These are phyloP conservation scores for Campylorhamphus procurvoides DNA, from an alignment of 2,113 vertebrate species.

Conservation along the genomic window DNA sequence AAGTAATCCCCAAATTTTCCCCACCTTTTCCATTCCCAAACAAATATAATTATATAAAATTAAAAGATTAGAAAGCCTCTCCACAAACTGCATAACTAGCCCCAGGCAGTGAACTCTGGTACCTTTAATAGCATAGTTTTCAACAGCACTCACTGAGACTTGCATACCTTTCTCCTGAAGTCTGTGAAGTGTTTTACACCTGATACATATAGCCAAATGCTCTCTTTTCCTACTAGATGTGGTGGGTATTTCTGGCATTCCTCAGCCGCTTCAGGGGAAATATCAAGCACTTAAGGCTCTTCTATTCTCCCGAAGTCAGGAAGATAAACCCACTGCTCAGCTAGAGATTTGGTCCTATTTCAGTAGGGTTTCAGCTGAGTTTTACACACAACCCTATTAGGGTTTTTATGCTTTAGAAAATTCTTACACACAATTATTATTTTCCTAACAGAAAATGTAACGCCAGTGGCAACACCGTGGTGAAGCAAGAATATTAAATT, in stretches of 20 bases:
- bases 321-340: background rate
- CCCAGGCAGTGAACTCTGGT: conserved; percentile 60
- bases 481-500: background rate
- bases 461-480: fast-evolving
- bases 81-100: conserved; percentile 67
- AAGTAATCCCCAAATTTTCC: conserved; percentile 52
- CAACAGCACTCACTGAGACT: background rate
- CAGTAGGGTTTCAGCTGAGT: background rate
- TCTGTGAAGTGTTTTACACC: conserved; percentile 51
- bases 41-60: conserved; percentile 73
- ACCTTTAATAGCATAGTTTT: conserved; percentile 44
- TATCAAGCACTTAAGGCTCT: background rate
- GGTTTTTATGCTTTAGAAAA: background rate
- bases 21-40: conserved; percentile 32
- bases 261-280: conserved; percentile 32
- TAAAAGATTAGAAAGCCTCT: conserved; percentile 72
- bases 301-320: background rate
- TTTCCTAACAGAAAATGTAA: background rate
- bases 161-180: conserved; percentile 58
- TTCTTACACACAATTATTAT: background rate
- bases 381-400: background rate
- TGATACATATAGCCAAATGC: conserved; percentile 20
- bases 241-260: conserved; percentile 64
- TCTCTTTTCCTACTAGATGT: conserved; percentile 31
- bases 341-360: background rate